Percentiles rank a stretch among this genome's conserved stretches.
Evolutionary conservation across 2,797 vertebrate species (phyloP).

Genomic region (Pygocentrus nattereri): DNA sequence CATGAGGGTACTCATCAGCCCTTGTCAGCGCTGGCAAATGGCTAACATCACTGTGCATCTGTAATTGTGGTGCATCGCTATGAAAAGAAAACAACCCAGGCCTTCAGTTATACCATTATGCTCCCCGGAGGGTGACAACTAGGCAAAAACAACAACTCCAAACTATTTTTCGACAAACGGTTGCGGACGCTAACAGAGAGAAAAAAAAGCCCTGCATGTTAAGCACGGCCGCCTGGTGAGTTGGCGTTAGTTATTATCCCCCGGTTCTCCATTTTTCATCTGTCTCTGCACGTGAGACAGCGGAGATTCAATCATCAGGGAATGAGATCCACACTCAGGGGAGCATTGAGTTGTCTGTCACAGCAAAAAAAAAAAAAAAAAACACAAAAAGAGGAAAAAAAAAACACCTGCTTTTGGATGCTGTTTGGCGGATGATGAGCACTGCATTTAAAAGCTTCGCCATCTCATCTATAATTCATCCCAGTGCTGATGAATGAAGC

Average conservation of each 20-base stretch:
- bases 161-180: slow-evolving; percentile 4
- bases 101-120: slow-evolving; percentile 21
- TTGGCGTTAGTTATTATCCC: slow-evolving; percentile 45
- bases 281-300: slow-evolving; percentile 56
- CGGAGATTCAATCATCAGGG: slow-evolving; percentile 62
- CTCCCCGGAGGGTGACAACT: background rate
- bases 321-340: slow-evolving; percentile 55
- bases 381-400: slow-evolving; percentile 23
- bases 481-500: slow-evolving; percentile 74
- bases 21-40: slow-evolving; percentile 11
- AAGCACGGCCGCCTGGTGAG: slow-evolving; percentile 29
- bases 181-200: background rate
- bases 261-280: slow-evolving; percentile 51
- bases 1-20: slow-evolving; percentile 21
- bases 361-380: slow-evolving; percentile 40
- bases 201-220: slow-evolving; percentile 36
- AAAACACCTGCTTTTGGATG: slow-evolving; percentile 40
- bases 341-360: slow-evolving; percentile 60
- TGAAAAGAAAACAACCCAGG: slow-evolving; percentile 17
- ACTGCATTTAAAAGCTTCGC: slow-evolving; percentile 67
- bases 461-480: slow-evolving; percentile 79
- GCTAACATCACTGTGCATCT: slow-evolving; percentile 9
- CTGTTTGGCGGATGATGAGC: slow-evolving; percentile 66
- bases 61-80: slow-evolving; percentile 21
- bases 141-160: slow-evolving; percentile 3